phyloP scores from a whole-genome alignment of 2,113 vertebrate species.

The Cheilinus undulatus region DNA sequence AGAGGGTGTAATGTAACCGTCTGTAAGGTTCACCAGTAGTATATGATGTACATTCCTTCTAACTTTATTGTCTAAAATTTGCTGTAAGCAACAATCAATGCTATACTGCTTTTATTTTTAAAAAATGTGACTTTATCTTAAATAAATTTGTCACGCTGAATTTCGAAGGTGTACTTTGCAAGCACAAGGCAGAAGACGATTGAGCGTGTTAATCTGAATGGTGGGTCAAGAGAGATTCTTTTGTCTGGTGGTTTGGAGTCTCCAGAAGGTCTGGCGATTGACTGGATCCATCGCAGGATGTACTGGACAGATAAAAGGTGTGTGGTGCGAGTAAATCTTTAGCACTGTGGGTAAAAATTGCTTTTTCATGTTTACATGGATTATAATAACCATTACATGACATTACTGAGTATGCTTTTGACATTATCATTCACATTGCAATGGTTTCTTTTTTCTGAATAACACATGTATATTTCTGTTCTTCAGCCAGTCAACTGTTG shows the following conservation, averaged over 20 bases:
- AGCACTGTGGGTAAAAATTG: too few relatives aligned
- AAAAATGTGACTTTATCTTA: background rate
- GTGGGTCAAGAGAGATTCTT: slow-evolving; percentile 84
- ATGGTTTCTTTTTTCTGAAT: background rate
- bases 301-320: slow-evolving; percentile 95
- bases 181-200: slow-evolving; percentile 86
- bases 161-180: slow-evolving; percentile 89
- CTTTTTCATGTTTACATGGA: background rate
- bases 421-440: too few relatives aligned
- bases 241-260: slow-evolving; percentile 79
- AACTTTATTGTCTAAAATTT: background rate
- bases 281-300: slow-evolving; percentile 91
- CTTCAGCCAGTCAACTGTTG: slow-evolving; percentile 87
- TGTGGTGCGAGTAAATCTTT: background rate
- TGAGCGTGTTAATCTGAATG: slow-evolving; percentile 87
- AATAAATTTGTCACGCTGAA: background rate
- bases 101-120: background rate
- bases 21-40: background rate
- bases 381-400: background rate
- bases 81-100: background rate
- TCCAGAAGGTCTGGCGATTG: slow-evolving; percentile 89
- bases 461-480: slow-evolving; percentile 5
- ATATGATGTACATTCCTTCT: background rate
- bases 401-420: background rate
- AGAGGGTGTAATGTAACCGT: background rate